Conservation (phyloP, 2,113 vertebrate genomes). For the Takifugu bimaculatus region DNA sequence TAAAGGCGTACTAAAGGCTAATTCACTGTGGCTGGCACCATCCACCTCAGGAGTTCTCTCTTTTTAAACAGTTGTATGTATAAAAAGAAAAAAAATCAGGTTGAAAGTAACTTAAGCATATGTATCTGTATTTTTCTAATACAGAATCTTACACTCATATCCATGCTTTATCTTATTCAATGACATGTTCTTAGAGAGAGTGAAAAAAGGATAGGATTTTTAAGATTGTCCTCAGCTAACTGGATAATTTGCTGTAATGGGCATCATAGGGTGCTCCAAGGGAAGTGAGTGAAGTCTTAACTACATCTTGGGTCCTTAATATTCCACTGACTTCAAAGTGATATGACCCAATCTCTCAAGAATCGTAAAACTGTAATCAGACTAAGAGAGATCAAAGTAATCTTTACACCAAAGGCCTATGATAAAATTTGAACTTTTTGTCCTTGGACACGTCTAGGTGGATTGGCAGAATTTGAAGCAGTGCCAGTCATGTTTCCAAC, state of each 20-base stretch:
- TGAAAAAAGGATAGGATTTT: slow-evolving; percentile 14
- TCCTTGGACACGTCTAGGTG: slow-evolving; percentile 7
- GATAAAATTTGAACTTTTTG: slow-evolving; percentile 22
- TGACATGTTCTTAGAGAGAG: neutral
- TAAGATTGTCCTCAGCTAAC: slow-evolving; percentile 28
- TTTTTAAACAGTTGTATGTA: too few species aligned
- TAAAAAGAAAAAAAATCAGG: too few species aligned
- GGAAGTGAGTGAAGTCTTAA: slow-evolving; percentile 23
- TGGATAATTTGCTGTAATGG: slow-evolving; percentile 51
- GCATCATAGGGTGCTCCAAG: slow-evolving; percentile 34
- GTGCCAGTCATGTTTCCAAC: neutral
- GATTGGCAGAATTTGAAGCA: slow-evolving; percentile 5
- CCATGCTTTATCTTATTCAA: neutral
- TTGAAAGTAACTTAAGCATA: too few species aligned
- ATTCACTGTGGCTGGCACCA: too few species aligned
- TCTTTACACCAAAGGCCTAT: slow-evolving; percentile 18
- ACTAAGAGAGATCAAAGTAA: slow-evolving; percentile 31
- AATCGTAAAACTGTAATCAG: slow-evolving; percentile 46
- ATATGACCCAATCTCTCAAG: slow-evolving; percentile 31
- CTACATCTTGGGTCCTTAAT: slow-evolving; percentile 25
- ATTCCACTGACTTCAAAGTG: slow-evolving; percentile 46
- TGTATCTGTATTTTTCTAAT: too few species aligned
- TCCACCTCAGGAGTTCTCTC: too few species aligned
- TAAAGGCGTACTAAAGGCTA: too few species aligned
- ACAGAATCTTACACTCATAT: too few species aligned